These are phyloP conservation scores for Chalcis sispes DNA, from an alignment of 2,888 invertebrate species.

Conservation along the genomic window DNA sequence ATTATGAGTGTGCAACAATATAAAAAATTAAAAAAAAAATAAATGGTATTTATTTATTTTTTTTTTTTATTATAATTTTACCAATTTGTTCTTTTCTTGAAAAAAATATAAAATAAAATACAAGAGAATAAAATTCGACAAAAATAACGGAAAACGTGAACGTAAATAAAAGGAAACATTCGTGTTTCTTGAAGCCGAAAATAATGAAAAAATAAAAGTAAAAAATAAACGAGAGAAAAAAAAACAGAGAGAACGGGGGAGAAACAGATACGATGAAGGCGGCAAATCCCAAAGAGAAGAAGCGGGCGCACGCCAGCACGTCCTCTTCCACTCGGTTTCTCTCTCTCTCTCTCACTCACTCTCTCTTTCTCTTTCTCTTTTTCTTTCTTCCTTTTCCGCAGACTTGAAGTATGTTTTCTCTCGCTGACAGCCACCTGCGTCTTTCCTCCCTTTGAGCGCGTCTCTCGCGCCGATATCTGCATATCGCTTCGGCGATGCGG, in stretches of 20 bases:
- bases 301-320: conserved; percentile 58
- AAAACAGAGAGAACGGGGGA: conserved; percentile 49
- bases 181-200: conserved; percentile 14
- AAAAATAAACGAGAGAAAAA: conserved; percentile 60
- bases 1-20: no score
- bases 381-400: conserved; percentile 55
- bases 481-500: conserved; percentile 5
- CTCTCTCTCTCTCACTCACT: no score
- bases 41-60: no score
- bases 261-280: conserved; percentile 60
- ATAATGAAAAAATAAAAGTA: conserved; percentile 5
- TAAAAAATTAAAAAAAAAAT: no score
- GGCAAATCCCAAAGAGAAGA: conserved; percentile 71
- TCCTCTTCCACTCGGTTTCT: no score
- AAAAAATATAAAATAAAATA: no score
- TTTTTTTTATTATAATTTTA: no score
- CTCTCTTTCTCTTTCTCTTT: no score
- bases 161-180: neutral
- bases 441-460: conserved; percentile 17
- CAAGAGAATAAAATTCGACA: no score
- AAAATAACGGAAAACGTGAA: no score
- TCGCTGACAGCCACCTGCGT: conserved; percentile 74
- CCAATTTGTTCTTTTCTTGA: no score
- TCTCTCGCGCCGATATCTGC: conserved; percentile 37
- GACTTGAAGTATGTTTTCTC: conserved; percentile 70